Evolutionary conservation across 2,797 vertebrate genomes (phyloP).

Genomic region (Pteronotus mesoamericanus): DNA sequence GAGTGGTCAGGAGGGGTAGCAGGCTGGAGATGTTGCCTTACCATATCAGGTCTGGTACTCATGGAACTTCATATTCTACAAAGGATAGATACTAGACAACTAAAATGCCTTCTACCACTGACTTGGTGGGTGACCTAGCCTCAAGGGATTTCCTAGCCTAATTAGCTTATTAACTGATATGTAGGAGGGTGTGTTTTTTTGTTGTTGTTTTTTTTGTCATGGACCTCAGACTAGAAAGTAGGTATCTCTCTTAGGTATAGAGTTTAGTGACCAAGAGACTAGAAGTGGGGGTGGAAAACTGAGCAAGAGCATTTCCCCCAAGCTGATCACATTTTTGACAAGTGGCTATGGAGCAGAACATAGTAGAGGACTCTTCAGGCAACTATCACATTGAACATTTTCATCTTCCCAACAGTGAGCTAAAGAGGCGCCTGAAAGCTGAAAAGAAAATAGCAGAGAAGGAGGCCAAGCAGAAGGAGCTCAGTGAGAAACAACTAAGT

Average conservation of each 20-base stretch:
- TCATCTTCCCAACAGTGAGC: slow-evolving; percentile 86
- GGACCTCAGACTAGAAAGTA: not conserved
- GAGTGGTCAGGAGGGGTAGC: not conserved
- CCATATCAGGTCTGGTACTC: not conserved
- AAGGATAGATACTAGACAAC: not conserved
- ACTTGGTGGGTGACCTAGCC: not conserved
- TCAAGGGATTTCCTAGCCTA: not conserved
- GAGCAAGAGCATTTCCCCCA: not conserved
- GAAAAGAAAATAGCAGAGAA: slow-evolving; percentile 95
- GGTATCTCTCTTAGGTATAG: not conserved
- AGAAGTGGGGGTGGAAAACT: not conserved
- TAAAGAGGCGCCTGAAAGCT: slow-evolving; percentile 94
- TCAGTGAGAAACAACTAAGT: slow-evolving; percentile 81
- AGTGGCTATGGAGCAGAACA: not conserved
- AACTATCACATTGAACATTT: not conserved
- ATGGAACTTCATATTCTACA: not conserved
- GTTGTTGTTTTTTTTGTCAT: slow-evolving; percentile 6
- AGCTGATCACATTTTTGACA: not conserved
- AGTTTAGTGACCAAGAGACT: not conserved
- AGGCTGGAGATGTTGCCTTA: not conserved
- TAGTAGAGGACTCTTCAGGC: not conserved
- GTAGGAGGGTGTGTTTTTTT: not conserved
- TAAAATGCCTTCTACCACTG: not conserved
- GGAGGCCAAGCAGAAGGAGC: slow-evolving; percentile 90
- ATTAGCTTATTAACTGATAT: not conserved